phyloP scores from a whole-genome alignment of 2,888 invertebrate species.

The Drosophila cognata region DNA sequence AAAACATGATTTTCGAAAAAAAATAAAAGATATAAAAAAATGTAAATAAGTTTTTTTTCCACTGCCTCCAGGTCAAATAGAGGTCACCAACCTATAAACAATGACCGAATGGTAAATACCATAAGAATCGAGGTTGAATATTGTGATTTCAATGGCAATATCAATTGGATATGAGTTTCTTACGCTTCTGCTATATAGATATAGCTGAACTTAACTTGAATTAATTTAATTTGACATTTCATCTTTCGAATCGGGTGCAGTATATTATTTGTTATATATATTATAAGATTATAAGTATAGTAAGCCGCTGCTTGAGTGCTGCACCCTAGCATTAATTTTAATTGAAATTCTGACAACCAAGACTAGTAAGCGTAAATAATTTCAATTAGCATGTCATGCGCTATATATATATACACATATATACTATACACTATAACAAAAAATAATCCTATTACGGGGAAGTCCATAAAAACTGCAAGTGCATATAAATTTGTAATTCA shows the following conservation, averaged over 20 bases:
- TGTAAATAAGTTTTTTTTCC: background rate
- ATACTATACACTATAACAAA: background rate
- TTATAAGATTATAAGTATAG: background rate
- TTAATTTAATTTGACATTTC: background rate
- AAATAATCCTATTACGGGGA: conserved; percentile 36
- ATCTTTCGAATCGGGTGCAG: background rate
- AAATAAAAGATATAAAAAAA: background rate
- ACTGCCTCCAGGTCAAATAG: too few species aligned
- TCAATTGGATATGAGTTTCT: background rate
- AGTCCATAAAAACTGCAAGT: conserved; percentile 4
- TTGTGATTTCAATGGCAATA: background rate
- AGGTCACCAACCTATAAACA: background rate
- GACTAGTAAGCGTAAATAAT: conserved; percentile 15
- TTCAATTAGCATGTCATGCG: conserved; percentile 34
- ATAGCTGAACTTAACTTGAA: background rate
- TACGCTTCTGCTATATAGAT: background rate
- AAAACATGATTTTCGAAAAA: background rate
- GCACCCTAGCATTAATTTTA: background rate
- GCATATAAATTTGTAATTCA: conserved; percentile 58
- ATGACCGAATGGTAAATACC: background rate
- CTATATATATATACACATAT: background rate
- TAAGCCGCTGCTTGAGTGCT: background rate
- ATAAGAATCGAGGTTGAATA: background rate
- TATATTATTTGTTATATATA: background rate
- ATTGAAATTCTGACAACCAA: conserved; percentile 2